Base-by-base conservation (phyloP, 1,140 invertebrate genomes). In the Lerema accius region DNA sequence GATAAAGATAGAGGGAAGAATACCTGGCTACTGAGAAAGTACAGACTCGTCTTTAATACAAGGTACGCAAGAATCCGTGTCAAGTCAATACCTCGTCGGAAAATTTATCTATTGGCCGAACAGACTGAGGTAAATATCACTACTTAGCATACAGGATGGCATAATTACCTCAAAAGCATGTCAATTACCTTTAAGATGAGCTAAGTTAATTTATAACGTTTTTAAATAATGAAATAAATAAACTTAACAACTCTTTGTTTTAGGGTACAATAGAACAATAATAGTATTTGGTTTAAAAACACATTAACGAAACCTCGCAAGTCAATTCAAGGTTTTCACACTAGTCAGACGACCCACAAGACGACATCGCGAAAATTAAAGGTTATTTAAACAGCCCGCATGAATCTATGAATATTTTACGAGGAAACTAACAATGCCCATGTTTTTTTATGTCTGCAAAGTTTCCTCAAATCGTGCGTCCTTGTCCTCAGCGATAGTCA, bases 261-360 rank as follows among this genome's bases (percentile, higher is more conserved):
- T 32, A 3, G 28, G 40, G 35, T 19, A 28, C 51, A 53, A 53
- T 37, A 28, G 43, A 23, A 15, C 17, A 37, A 16, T 14, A 45
- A 28, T 26, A 45, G 42, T 14, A 45, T 46, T 59, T 51, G 39
- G 32, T 46, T 59, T 51, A 35, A 51, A 45, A n/a, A 19, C 26
- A 49, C 42, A 37, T 55, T 26, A 40, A 23, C 37, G 19, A 42
- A 56, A 56, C 39, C 5, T 60, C 58, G 23, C 53, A 69, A 65
- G 55, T 45, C 43, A 45, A 64, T 69, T 73, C 76, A 82, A 76
- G 76, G 76, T 67, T 76, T 66, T 66, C 67, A 71, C 72, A 69
- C 48, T 62, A 60, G 43, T 51, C 65, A 45, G 35, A 66, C 59
- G 58, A 59, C 55, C 48, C 53, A 65, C 51, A 45, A 70, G 49